These are phyloP conservation scores for Rhadina sibilatrix DNA, from an alignment of 2,113 vertebrate species.

Conservation along the genomic window DNA sequence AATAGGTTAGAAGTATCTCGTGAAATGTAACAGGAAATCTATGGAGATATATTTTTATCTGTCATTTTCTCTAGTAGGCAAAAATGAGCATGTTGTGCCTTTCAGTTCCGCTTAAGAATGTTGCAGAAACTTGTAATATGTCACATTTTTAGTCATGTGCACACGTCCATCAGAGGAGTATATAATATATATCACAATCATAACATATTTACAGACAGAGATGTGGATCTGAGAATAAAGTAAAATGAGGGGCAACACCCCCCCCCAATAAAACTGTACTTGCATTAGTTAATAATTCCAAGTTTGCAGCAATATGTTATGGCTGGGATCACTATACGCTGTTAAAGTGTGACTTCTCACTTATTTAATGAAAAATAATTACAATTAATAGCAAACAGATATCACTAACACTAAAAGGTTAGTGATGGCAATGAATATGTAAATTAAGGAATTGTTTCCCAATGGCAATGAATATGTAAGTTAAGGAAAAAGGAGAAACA, in stretches of 20 bases:
- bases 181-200: not conserved
- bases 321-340: not conserved
- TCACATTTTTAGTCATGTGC: not conserved
- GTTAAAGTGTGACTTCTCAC: not conserved
- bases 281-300: not conserved
- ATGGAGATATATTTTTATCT: constrained; percentile 11
- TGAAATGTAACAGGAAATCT: constrained; percentile 22
- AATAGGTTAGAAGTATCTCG: not conserved
- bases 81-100: constrained; percentile 7
- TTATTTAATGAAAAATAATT: not conserved
- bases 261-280: not conserved
- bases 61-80: not conserved
- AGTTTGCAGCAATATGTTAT: not conserved
- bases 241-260: not conserved
- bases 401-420: not conserved
- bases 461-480: not conserved
- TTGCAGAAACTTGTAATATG: not conserved
- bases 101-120: not conserved
- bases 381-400: not conserved
- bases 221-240: not conserved
- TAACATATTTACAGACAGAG: not conserved
- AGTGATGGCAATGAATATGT: not conserved
- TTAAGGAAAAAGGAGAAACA: not conserved
- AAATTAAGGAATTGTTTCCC: not conserved
- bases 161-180: not conserved